Evolutionary conservation across 1,140 invertebrate genomes (phyloP), one percentile per base, ranked within the genome.

Genomic region (Leptestheria dahalacensis): DNA sequence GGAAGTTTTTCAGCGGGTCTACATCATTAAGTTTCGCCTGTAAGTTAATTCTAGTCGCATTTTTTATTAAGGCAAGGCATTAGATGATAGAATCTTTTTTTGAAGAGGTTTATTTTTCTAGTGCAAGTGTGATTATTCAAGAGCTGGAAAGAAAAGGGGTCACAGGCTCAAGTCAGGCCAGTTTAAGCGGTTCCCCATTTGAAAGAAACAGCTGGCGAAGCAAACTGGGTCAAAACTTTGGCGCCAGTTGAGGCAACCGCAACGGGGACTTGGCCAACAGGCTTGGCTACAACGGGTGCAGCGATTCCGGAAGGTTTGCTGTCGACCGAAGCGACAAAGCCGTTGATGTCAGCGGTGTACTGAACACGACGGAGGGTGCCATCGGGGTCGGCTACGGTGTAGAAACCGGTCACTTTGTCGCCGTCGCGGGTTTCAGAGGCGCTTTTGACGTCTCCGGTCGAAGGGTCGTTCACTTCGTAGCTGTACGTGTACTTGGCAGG

Each of bases 321-420:
- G 26, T 10, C n/a, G n/a, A 56, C 53, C 50, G 29, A 21, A 10
- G 63, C 63, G 3, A 60, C 48, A 47, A 64, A 64, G 20, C 64
- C 64, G 26, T 65, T 49, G 51, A 60, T 49, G 18, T 65, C 64
- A 28, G 64, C 64, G 12, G 64, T 59, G 54, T 65, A 65, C 21
- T 64, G 57, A 2, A 65, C 64, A 41, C 50, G 48, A 33, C 64
- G 51, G 49, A 48, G 26, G 23, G 60, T 47, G 10, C 64, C 64
- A 23, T 65, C 64, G n/a, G 61, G 57, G 49, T 65, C 64, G 18
- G 47, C 48, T 12, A 65, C 60, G 18, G 60, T 64, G 57, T 65
- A 65, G 20, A 58, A 57, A 2, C 61, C 64, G 54, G 57, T 56
- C 48, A 56, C 53, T 18, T 33, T 41, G 20, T 56, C 26, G 21